A percentile compares a stretch with the other conserved stretches of the same genome.
Evolutionary conservation across 2,797 vertebrate genomes (phyloP).

Genomic region (Thaleichthys pacificus): DNA sequence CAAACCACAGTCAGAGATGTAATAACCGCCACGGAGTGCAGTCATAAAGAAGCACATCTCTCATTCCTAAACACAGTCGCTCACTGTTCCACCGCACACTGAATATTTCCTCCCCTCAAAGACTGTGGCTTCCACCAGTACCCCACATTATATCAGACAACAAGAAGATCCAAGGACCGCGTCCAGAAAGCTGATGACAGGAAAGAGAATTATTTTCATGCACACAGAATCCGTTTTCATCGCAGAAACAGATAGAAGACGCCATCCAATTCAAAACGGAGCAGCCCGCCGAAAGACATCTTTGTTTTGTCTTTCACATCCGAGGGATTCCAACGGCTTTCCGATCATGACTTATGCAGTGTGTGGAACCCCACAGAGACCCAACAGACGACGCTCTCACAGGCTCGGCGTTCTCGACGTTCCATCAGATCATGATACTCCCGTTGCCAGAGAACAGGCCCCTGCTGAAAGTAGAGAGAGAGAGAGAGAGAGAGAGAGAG

Average conservation of each 20-base stretch:
- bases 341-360: not conserved
- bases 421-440: conserved; percentile 22
- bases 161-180: not conserved
- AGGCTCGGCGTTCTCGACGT: conserved; percentile 11
- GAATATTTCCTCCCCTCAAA: not conserved
- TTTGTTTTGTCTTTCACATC: too few species aligned
- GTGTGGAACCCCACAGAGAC: not conserved
- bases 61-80: conserved; percentile 21
- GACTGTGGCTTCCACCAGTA: not conserved
- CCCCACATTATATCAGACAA: not conserved
- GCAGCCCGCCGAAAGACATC: too few species aligned
- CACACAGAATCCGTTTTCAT: too few species aligned
- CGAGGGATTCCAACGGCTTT: too few species aligned
- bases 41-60: conserved; percentile 24
- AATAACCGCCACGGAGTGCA: conserved; percentile 47
- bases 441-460: conserved; percentile 17
- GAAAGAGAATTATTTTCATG: too few species aligned
- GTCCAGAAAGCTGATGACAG: not conserved
- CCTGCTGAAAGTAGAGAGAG: conserved; percentile 24
- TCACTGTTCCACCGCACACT: not conserved
- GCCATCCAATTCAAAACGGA: too few species aligned
- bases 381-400: not conserved
- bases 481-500: too few species aligned
- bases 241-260: too few species aligned
- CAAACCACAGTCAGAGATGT: conserved; percentile 67